phyloP scores from a whole-genome alignment of 2,113 vertebrate species.

The Odobenus rosmarus region DNA sequence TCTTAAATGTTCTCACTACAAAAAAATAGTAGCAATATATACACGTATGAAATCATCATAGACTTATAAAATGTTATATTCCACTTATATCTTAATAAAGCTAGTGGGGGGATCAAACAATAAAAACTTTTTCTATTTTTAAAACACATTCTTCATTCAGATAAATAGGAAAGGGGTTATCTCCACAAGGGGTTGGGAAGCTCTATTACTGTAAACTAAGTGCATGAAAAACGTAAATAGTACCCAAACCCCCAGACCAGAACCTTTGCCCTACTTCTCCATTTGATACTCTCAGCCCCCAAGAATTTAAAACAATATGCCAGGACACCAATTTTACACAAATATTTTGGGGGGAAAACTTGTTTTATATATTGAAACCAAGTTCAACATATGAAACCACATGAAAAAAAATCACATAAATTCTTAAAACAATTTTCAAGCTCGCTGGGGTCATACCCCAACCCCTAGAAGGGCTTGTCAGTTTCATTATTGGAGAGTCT shows the following conservation, averaged over 20 bases:
- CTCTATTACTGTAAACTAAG: background rate
- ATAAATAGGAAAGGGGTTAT: background rate
- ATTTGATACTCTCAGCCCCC: background rate
- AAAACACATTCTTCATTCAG: background rate
- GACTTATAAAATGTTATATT: background rate
- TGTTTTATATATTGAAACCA: background rate
- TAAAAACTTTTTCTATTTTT: constrained; percentile 16
- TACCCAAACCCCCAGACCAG: background rate
- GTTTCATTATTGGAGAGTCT: background rate
- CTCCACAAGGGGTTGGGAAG: background rate
- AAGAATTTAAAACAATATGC: constrained; percentile 23
- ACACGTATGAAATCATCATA: background rate
- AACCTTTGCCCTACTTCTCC: background rate
- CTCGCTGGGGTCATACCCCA: background rate
- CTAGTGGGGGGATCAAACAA: background rate
- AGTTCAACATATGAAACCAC: background rate
- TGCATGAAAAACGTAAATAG: background rate
- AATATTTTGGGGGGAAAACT: background rate
- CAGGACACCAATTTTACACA: background rate
- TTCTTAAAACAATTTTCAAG: constrained; percentile 13
- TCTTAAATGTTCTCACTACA: background rate
- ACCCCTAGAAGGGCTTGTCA: background rate
- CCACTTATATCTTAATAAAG: background rate
- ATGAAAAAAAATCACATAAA: background rate
- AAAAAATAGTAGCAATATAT: background rate